These are phyloP conservation scores for Tricholauxania praeusta DNA, from an alignment of 2,888 invertebrate genomes.

Conservation along the genomic window DNA sequence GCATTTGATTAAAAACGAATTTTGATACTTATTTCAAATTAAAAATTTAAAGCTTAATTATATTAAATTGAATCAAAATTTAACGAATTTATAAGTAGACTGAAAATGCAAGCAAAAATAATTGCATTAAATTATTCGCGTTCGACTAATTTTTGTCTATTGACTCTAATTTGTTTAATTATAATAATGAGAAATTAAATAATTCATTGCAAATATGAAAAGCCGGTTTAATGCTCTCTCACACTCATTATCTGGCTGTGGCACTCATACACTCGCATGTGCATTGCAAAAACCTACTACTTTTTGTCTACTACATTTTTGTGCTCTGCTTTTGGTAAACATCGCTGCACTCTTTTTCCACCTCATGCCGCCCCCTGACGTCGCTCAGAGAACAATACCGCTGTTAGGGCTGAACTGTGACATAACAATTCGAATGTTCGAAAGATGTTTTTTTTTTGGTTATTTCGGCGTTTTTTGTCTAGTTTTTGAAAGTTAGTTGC, in stretches of 20 bases:
- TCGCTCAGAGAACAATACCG: background rate
- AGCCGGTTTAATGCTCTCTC: background rate
- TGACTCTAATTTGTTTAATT: too few relatives aligned
- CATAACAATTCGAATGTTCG: slow-evolving; percentile 55
- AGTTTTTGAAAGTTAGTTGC: slow-evolving; percentile 10
- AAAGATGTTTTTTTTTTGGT: slow-evolving; percentile 27
- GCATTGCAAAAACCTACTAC: slow-evolving; percentile 6
- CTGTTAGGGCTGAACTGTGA: slow-evolving; percentile 51
- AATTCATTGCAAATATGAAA: slow-evolving; percentile 9
- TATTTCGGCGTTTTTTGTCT: background rate
- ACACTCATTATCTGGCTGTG: background rate
- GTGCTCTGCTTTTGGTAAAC: background rate
- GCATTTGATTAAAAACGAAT: slow-evolving; percentile 29
- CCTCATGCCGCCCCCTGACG: slow-evolving; percentile 3
- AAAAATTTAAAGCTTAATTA: too few relatives aligned
- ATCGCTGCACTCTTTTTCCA: slow-evolving; percentile 23
- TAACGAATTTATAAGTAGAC: background rate
- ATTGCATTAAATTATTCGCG: background rate
- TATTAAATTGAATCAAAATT: background rate
- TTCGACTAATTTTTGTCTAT: background rate
- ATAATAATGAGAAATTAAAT: slow-evolving; percentile 2
- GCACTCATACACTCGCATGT: slow-evolving; percentile 1
- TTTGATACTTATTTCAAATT: too few relatives aligned
- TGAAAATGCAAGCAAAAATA: slow-evolving; percentile 17
- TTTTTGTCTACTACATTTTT: slow-evolving; percentile 17